phyloP scores from a whole-genome alignment of 2,888 invertebrate species.

The Elmis aenea region DNA sequence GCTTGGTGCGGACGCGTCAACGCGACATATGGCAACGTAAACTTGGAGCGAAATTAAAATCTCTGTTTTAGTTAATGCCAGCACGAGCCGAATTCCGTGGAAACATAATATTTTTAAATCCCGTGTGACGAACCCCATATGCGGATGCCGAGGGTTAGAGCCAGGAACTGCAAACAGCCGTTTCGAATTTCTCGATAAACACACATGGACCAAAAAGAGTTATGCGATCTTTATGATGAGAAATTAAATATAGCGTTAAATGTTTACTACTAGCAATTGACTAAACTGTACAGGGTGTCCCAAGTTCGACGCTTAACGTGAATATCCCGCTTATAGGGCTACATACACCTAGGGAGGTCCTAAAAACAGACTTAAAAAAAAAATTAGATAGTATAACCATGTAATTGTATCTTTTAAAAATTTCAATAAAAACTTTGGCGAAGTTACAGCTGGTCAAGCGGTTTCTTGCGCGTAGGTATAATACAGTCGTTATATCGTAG shows the following conservation, averaged over 20 bases:
- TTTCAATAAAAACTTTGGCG: no score
- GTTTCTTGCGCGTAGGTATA: no score
- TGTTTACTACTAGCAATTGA: no score
- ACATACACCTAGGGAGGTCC: no score
- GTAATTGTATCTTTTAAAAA: no score
- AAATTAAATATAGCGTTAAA: background rate
- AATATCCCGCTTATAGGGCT: no score
- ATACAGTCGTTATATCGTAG: no score
- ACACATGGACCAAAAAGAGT: background rate
- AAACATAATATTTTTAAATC: slow-evolving; percentile 41
- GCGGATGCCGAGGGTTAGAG: slow-evolving; percentile 15
- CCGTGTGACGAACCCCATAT: slow-evolving; percentile 28
- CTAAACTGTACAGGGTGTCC: no score
- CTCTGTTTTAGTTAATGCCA: slow-evolving; percentile 35
- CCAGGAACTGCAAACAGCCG: slow-evolving; percentile 12
- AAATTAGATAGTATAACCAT: no score
- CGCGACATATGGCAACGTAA: slow-evolving; percentile 17
- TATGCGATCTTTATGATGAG: slow-evolving; percentile 1
- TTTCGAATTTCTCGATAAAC: slow-evolving; percentile 15
- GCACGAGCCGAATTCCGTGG: slow-evolving; percentile 40
- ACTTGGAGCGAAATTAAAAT: slow-evolving; percentile 31
- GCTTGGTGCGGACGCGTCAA: slow-evolving; percentile 7
- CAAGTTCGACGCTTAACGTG: no score
- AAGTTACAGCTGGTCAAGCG: no score
- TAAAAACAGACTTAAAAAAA: no score